A percentile compares a stretch with the other conserved stretches of the same genome.
Evolutionary conservation across 1,140 invertebrate genomes (phyloP).

Genomic region (Brachionus angularis): DNA sequence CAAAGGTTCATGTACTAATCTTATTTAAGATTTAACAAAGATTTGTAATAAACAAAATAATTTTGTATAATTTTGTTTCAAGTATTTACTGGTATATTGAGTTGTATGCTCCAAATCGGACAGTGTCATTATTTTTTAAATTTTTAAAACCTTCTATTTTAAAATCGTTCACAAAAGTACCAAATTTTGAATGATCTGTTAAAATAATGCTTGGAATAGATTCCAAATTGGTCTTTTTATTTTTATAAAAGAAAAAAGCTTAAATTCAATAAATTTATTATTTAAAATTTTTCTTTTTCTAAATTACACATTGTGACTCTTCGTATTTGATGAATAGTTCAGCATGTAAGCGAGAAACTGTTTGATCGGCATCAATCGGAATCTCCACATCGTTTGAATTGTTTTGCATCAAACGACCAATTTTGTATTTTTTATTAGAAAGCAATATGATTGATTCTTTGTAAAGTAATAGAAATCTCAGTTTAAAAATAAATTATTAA

Average conservation of each 20-base stretch:
- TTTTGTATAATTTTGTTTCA: not conserved
- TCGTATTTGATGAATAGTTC: slow-evolving; percentile 35
- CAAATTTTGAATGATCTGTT: slow-evolving; percentile 59
- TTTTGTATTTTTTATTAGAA: slow-evolving; percentile 32
- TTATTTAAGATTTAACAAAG: not conserved
- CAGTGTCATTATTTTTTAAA: slow-evolving; percentile 51
- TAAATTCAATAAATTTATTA: not conserved
- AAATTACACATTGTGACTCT: not conserved
- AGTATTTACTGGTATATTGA: slow-evolving; percentile 53
- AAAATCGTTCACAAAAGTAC: slow-evolving; percentile 53
- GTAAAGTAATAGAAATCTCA: not conserved
- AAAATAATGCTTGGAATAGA: slow-evolving; percentile 50
- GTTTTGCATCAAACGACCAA: not conserved
- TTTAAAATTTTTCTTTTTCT: not conserved
- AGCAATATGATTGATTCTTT: slow-evolving; percentile 12
- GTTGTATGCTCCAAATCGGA: slow-evolving; percentile 57
- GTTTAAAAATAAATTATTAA: not conserved
- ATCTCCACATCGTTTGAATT: not conserved
- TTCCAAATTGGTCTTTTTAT: slow-evolving; percentile 12
- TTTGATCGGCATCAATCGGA: slow-evolving; percentile 32
- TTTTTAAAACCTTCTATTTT: slow-evolving; percentile 48
- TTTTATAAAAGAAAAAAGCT: no score
- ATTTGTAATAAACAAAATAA: slow-evolving; percentile 1
- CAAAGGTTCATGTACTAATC: slow-evolving; percentile 51
- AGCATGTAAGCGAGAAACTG: slow-evolving; percentile 27